Evolutionary conservation across 2,113 vertebrate genomes (phyloP), one percentile per base, ranked within the genome.

Genomic region (Dicentrarchus labrax): DNA sequence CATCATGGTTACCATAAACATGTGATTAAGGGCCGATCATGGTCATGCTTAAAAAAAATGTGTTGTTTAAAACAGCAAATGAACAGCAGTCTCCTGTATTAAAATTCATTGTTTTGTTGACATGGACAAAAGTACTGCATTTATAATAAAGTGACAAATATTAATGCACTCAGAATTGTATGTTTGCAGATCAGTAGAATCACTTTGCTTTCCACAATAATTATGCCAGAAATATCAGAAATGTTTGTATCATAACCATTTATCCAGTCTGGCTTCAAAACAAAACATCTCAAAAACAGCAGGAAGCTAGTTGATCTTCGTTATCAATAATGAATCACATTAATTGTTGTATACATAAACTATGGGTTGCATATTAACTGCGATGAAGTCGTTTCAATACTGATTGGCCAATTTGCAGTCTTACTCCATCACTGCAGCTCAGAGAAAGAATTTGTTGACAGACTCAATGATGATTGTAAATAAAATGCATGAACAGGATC

Each of bases 301-400:
- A 57, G 50, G 71, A 36, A n/a, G 76, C 76, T 5, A n/a, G 41
- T 80, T 43, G 30, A 64, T 74, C 54, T 51, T 64, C 11, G 8
- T 50, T 43, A 43, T 76, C 36, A 80, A 70, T 59, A 65, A 75
- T 80, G 36, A 75, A 80, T 36, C 30, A 15, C 36, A 57, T 76
- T 69, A 50, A 80, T 45, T 76, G 72, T 64, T 64, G 48, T 57
- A 64, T 68, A 60, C 54, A 81, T 59, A 43, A 75, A 85, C 59
- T 57, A 21, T 51, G 47, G 2, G 19, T 21, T 79, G 57, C 30
- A 65, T 76, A 43, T 36, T 38, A 43, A 71, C 51, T 64, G 19
- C 6, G 8, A 43, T 22, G 8, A 48, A 48, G 19, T 62, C 11
- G 5, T 65, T 65, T 43, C 17, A 79, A 6, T 48, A 17, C 43